A percentile compares a stretch with the other conserved stretches of the same genome.
Evolutionary conservation across 2,888 invertebrate genomes (phyloP).

Genomic region (Cheilosia vernalis): DNA sequence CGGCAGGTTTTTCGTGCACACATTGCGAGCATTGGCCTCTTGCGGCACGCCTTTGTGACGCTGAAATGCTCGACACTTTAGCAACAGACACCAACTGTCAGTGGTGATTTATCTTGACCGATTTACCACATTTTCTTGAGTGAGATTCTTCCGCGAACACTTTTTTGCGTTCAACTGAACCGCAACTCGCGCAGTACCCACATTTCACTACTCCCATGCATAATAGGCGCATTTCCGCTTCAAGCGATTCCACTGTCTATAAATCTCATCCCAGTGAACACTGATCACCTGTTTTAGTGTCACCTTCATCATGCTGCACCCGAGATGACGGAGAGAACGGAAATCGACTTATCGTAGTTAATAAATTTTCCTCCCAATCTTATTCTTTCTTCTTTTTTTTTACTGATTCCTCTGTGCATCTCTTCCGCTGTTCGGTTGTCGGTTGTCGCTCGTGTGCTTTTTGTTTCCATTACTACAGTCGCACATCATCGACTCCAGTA

Average conservation of each 20-base stretch:
- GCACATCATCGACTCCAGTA: conserved; percentile 56
- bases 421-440: not conserved
- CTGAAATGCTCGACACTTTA: too few species aligned
- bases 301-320: conserved; percentile 42
- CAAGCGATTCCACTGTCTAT: not conserved
- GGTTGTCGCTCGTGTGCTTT: not conserved
- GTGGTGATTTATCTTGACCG: too few species aligned
- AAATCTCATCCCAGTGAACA: conserved; percentile 25
- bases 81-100: too few species aligned
- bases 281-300: conserved; percentile 36
- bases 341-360: conserved; percentile 57
- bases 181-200: too few species aligned
- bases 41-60: too few species aligned
- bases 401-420: conserved; percentile 2
- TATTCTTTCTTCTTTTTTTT: conserved; percentile 1
- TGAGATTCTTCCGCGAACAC: too few species aligned
- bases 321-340: conserved; percentile 38
- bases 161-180: too few species aligned
- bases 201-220: not conserved
- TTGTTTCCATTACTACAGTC: conserved; percentile 15
- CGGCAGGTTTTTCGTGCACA: too few species aligned
- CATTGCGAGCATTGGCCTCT: too few species aligned
- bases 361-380: conserved; percentile 36
- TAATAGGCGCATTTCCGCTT: conserved; percentile 16
- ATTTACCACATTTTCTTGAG: too few species aligned